Percentiles rank a stretch among this genome's conserved stretches.
Evolutionary conservation across 2,113 vertebrate genomes (phyloP).

Genomic region (Tylochromis polylepis): DNA sequence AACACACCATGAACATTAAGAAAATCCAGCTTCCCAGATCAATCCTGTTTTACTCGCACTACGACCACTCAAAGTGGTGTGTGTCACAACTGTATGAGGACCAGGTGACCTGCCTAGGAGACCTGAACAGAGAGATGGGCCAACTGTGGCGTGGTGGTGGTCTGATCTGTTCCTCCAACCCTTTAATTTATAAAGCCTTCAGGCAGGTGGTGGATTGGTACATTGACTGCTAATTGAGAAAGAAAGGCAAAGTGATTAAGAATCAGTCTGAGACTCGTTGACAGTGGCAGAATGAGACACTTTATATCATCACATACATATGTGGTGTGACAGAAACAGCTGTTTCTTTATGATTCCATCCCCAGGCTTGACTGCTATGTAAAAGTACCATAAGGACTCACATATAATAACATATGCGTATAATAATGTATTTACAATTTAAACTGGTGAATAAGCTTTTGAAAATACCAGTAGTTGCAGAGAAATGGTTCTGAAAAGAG

Average conservation of each 20-base stretch:
- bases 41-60: constrained; percentile 71
- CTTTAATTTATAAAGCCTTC: constrained; percentile 80
- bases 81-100: constrained; percentile 68
- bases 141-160: constrained; percentile 85
- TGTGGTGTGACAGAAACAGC: not conserved
- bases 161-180: constrained; percentile 80
- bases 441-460: not conserved
- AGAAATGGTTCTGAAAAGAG: too few species aligned
- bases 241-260: not conserved
- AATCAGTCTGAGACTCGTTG: not conserved
- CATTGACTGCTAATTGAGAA: constrained; percentile 64
- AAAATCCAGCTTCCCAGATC: constrained; percentile 62
- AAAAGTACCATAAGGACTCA: not conserved
- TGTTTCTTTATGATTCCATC: not conserved
- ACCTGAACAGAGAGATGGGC: constrained; percentile 79
- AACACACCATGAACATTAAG: constrained; percentile 83
- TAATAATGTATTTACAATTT: not conserved
- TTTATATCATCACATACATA: not conserved
- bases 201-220: constrained; percentile 72
- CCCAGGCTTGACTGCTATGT: not conserved
- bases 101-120: constrained; percentile 84
- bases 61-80: constrained; percentile 93
- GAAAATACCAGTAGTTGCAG: not conserved
- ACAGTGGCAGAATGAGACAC: not conserved
- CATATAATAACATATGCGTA: not conserved